A percentile compares a stretch with the other conserved stretches of the same genome.
Conservation (phyloP, 2,888 invertebrate genomes). For the Noctua comes region DNA sequence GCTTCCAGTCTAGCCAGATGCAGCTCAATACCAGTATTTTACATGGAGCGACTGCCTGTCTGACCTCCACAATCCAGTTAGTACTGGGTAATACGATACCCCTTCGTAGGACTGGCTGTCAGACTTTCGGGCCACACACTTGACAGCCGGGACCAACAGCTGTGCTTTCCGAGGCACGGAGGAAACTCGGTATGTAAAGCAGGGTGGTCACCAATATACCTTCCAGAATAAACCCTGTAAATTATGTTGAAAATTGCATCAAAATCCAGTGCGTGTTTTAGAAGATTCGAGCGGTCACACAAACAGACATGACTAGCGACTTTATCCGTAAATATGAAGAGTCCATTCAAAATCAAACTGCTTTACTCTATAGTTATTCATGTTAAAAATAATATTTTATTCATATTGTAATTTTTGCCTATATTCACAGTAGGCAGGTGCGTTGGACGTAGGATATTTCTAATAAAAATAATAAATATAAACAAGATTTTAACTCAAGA, state of each 20-base stretch:
- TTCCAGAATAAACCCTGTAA: background rate
- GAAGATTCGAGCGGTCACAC: background rate
- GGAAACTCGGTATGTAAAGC: too few species aligned
- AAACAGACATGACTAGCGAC: background rate
- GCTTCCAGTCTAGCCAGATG: too few species aligned
- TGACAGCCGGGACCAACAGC: too few species aligned
- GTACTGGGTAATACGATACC: too few species aligned
- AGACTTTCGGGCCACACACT: too few species aligned
- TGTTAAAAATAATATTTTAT: conserved; percentile 51
- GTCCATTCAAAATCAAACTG: conserved; percentile 53
- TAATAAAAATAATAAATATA: conserved; percentile 59
- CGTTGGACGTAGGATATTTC: conserved; percentile 44
- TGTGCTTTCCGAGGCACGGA: too few species aligned
- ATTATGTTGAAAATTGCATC: too few species aligned
- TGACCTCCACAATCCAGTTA: too few species aligned
- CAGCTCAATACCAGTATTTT: too few species aligned
- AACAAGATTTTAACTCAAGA: conserved; percentile 60
- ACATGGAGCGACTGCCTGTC: too few species aligned
- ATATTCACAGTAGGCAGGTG: conserved; percentile 59
- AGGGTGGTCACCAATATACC: background rate
- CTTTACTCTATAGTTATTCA: conserved; percentile 47
- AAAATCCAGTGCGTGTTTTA: background rate
- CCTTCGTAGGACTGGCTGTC: too few species aligned
- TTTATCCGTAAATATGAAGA: conserved; percentile 23
- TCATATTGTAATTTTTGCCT: conserved; percentile 60